Base-by-base conservation (phyloP, 2,888 invertebrate genomes). In the Shargacucullia verbasci region DNA sequence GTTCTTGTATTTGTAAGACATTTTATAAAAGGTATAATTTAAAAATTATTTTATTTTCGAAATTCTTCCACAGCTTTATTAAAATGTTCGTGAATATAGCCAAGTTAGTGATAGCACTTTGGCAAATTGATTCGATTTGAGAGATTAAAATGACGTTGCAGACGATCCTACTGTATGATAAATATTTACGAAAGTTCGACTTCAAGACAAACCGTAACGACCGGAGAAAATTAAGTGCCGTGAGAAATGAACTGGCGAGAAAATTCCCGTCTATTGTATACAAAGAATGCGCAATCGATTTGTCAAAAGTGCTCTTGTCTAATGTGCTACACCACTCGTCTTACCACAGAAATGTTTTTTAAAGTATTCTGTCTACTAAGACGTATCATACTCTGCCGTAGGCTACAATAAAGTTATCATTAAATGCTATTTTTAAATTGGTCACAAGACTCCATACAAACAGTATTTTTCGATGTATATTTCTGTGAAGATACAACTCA, bases 231-330 rank as follows among this genome's bases (percentile, higher is more conserved):
- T 73, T 43, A 68, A 68, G 53, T 62, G 56, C 58, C 63, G 71
- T 76, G 74, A 71, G 75, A 75, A 76, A 65, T 63, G 43, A 64
- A 44, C 57, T 55, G 46, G 13, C 52, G 52, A 41, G 76, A 61
- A 52, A 47, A 57, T 61, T 60, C 63, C 48, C 69, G 48, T 55
- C 64, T 48, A 73, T 76, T 75, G 74, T 76, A 0, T 40, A 29
- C 10, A 44, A 4, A 31, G 44, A 65, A 41, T 48, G 59, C 56
- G 56, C 58, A 61, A 73, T 76, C 77, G 67, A 70, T 75, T 65
- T 63, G 62, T 65, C 59, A 60, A 61, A 70, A 59, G 74, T 68
- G 65, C 58, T 54, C 48, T 41, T 55, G 33, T 35, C 59, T 68
- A 70, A 64, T 56, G 65, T 60, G 40, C 58, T 31, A 25, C 37